A percentile compares a stretch with the other conserved stretches of the same genome.
phyloP scores from a whole-genome alignment of 2,113 vertebrate genomes.

The Phodopus roborovskii region DNA sequence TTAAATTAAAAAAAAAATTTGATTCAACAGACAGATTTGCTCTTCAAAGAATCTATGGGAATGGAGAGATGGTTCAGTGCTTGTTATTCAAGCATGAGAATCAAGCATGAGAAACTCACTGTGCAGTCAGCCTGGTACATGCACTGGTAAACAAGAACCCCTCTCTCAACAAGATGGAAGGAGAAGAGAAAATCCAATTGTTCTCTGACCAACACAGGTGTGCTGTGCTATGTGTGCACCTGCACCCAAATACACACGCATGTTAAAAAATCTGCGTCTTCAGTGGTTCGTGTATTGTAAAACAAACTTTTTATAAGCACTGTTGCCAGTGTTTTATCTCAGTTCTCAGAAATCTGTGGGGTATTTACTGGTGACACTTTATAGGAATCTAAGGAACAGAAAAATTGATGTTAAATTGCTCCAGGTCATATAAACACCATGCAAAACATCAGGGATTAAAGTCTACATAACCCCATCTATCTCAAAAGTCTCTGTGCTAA shows the following conservation, averaged over 20 bases:
- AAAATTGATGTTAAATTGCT: background rate
- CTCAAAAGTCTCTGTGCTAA: background rate
- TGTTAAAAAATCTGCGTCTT: background rate
- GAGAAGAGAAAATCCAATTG: background rate
- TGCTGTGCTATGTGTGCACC: background rate
- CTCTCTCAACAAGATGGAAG: background rate
- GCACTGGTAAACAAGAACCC: background rate
- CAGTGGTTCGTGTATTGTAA: background rate
- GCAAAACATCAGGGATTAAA: background rate
- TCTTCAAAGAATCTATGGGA: background rate
- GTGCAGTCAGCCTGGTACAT: background rate
- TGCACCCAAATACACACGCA: too few relatives aligned
- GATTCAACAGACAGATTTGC: conserved; percentile 25
- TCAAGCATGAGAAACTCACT: too few relatives aligned
- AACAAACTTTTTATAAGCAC: background rate
- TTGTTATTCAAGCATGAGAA: background rate
- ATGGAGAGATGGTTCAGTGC: background rate
- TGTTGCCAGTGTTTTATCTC: conserved; percentile 8
- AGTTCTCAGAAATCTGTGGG: background rate
- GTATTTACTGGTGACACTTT: background rate
- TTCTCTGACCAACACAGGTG: background rate
- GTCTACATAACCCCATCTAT: background rate
- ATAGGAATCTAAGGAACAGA: background rate
- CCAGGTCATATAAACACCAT: background rate
- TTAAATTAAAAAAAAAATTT: too few relatives aligned